Evolutionary conservation across 2,888 invertebrate species (phyloP).

Genomic region (Camptogramma bilineatum): DNA sequence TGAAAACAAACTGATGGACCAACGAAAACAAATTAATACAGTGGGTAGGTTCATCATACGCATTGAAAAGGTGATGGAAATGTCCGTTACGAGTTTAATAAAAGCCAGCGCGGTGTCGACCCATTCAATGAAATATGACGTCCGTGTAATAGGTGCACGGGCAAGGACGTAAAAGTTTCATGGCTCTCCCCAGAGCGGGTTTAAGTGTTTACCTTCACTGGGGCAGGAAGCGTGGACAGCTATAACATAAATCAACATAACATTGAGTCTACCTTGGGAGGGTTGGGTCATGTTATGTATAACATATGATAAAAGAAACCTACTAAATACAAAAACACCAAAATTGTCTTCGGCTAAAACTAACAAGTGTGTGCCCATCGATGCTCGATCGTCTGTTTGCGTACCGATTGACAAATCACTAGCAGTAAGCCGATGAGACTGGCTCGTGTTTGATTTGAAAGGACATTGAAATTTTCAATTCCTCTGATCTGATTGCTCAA

Average conservation of each 20-base stretch:
- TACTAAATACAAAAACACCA: not conserved
- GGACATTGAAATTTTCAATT: conserved; percentile 10
- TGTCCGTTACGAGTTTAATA: conserved; percentile 36
- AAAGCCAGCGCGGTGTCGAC: conserved; percentile 31
- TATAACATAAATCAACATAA: conserved; percentile 15
- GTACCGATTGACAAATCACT: not conserved
- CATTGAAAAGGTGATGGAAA: conserved; percentile 35
- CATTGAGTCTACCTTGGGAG: not conserved
- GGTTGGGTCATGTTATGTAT: not conserved
- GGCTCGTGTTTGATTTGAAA: not conserved
- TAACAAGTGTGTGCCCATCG: not conserved
- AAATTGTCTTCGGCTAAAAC: not conserved
- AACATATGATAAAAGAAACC: not conserved
- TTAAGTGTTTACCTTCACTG: conserved; percentile 26
- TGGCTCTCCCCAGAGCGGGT: conserved; percentile 42
- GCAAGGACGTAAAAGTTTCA: conserved; percentile 65
- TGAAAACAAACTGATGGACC: conserved; percentile 12
- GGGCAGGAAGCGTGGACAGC: conserved; percentile 21
- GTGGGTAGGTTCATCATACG: conserved; percentile 20
- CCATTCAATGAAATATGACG: conserved; percentile 38
- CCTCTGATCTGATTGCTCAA: conserved; percentile 1
- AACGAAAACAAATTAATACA: conserved; percentile 15
- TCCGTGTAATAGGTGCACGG: conserved; percentile 48
- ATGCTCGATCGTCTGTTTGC: not conserved
- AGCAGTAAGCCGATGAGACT: conserved; percentile 1